A percentile compares a stretch with the other conserved stretches of the same genome.
Evolutionary conservation across 2,797 vertebrate species (phyloP).

Genomic region (Pitangus sulphuratus): DNA sequence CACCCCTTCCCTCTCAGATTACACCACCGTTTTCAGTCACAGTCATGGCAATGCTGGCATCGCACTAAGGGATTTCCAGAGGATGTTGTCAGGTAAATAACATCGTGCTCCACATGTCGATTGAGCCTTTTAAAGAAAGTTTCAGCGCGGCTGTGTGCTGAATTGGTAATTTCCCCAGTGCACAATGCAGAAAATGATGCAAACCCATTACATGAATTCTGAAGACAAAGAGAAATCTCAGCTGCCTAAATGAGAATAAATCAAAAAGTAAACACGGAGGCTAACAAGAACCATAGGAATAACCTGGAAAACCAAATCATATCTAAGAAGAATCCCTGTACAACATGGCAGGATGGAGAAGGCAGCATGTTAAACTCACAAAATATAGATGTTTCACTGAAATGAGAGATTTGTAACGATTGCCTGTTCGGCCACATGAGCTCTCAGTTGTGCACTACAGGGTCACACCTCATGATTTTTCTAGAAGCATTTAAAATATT

Average conservation of each 20-base stretch:
- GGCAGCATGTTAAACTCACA: neutral
- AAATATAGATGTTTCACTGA: neutral
- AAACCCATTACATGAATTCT: neutral
- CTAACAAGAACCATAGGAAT: neutral
- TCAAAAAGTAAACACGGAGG: neutral
- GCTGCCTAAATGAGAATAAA: neutral
- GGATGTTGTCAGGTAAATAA: neutral
- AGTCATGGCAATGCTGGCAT: neutral
- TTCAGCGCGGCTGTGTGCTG: neutral
- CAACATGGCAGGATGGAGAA: neutral
- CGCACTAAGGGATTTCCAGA: neutral
- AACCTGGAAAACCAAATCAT: neutral
- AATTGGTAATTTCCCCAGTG: neutral
- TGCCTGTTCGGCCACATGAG: neutral
- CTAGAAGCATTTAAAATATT: neutral
- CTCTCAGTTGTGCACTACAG: neutral
- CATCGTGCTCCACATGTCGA: neutral
- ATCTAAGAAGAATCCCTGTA: neutral
- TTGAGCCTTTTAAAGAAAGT: neutral
- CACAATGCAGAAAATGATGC: constrained; percentile 1
- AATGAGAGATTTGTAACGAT: neutral
- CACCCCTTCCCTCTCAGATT: neutral
- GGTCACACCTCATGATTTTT: neutral
- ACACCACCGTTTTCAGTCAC: neutral
- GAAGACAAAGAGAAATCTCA: constrained; percentile 43